Percentiles rank a stretch among this genome's conserved stretches.
Evolutionary conservation across 2,888 invertebrate species (phyloP).

Genomic region (Euproctis similis): DNA sequence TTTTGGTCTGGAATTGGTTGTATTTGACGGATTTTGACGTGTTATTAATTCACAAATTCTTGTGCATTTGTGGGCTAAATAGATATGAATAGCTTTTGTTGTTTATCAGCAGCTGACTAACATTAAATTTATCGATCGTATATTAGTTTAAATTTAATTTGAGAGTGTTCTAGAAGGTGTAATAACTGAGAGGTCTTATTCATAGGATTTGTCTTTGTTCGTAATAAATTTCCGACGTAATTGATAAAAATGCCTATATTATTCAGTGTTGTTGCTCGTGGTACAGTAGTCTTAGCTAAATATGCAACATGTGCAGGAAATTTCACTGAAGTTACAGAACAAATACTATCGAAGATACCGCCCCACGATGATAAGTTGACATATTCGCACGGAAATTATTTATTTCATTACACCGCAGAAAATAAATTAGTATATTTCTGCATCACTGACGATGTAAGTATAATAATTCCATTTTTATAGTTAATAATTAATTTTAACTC

Average conservation of each 20-base stretch:
- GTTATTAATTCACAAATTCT: too few relatives aligned
- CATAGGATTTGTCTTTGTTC: constrained; percentile 19
- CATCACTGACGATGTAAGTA: constrained; percentile 94
- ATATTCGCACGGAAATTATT: constrained; percentile 93
- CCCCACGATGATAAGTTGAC: constrained; percentile 93
- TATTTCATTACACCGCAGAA: constrained; percentile 94
- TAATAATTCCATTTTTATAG: constrained; percentile 8
- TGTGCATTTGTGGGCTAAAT: too few relatives aligned
- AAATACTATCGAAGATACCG: constrained; percentile 90
- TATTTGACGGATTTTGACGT: too few relatives aligned
- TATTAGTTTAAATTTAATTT: constrained; percentile 2
- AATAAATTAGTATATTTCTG: constrained; percentile 93
- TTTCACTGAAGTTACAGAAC: constrained; percentile 95
- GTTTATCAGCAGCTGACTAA: too few relatives aligned
- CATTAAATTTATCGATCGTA: too few relatives aligned
- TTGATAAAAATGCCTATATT: constrained; percentile 86
- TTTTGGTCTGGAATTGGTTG: too few relatives aligned
- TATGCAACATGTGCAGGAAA: constrained; percentile 95
- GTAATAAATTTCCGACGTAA: constrained; percentile 10
- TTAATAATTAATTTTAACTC: not conserved
- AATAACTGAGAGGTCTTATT: too few relatives aligned
- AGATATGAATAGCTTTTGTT: too few relatives aligned
- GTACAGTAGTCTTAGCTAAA: constrained; percentile 89
- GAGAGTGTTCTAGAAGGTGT: constrained; percentile 6
- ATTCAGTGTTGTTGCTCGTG: constrained; percentile 92